phyloP scores from a whole-genome alignment of 2,113 vertebrate species.

The Eurystomus gularis region DNA sequence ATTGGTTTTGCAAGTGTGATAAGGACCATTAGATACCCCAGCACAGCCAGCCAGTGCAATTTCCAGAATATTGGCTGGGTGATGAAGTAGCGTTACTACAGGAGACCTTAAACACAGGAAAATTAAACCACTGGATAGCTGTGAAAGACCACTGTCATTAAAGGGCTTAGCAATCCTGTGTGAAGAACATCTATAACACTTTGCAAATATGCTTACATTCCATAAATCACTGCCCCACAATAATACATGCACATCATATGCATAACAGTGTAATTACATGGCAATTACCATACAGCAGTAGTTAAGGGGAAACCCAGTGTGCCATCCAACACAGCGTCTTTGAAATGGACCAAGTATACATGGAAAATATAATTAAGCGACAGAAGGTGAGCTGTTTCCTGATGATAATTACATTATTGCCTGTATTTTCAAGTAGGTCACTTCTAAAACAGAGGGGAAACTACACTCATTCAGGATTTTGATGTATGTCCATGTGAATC shows the following conservation, averaged over 20 bases:
- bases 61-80: background rate
- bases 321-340: background rate
- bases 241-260: background rate
- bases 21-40: background rate
- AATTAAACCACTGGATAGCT: background rate
- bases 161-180: background rate
- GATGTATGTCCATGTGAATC: background rate
- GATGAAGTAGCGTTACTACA: background rate
- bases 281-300: slow-evolving; percentile 28
- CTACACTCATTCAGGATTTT: background rate
- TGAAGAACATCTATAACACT: background rate
- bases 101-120: background rate
- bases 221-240: slow-evolving; percentile 12
- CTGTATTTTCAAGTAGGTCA: slow-evolving; percentile 24
- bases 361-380: slow-evolving; percentile 28
- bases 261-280: slow-evolving; percentile 20
- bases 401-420: slow-evolving; percentile 21
- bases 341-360: background rate
- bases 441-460: background rate
- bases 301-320: slow-evolving; percentile 1
- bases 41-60: background rate
- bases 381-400: slow-evolving; percentile 37
- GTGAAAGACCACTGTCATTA: background rate
- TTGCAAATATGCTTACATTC: background rate
- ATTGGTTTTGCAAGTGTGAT: background rate